Evolutionary conservation across 1,140 invertebrate species (phyloP).

Genomic region (Chrysoperla carnea): DNA sequence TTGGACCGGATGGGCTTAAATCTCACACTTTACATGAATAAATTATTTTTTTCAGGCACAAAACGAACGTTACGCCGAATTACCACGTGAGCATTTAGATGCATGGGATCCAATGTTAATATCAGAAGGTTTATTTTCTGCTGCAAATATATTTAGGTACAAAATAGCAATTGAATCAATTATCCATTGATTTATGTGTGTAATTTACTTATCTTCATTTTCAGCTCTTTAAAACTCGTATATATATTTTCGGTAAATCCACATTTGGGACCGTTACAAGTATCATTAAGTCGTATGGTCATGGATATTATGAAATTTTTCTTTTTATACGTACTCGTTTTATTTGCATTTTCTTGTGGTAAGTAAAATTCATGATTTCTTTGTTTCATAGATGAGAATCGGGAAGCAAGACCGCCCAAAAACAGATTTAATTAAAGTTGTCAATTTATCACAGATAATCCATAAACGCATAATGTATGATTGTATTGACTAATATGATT

Average conservation of each 20-base stretch:
- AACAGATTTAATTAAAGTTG: not conserved
- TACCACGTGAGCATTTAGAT: constrained; percentile 76
- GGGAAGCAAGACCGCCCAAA: not conserved
- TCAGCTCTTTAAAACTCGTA: constrained; percentile 88
- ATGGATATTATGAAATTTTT: constrained; percentile 97
- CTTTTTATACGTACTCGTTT: constrained; percentile 83
- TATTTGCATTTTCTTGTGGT: constrained; percentile 98
- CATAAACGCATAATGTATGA: constrained; percentile 4
- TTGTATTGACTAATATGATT: no score
- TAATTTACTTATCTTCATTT: constrained; percentile 12
- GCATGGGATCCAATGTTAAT: constrained; percentile 95
- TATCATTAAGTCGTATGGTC: constrained; percentile 92
- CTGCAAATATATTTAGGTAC: constrained; percentile 86
- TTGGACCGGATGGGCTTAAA: no score
- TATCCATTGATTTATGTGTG: constrained; percentile 4
- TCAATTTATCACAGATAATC: not conserved
- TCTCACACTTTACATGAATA: no score
- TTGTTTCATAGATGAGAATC: not conserved
- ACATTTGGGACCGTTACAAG: constrained; percentile 92
- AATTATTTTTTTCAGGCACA: constrained; percentile 13
- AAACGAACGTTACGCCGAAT: constrained; percentile 26
- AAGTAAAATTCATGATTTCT: constrained; percentile 19
- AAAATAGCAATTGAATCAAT: not conserved
- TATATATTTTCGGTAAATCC: constrained; percentile 99
- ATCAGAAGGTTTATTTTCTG: constrained; percentile 89